These are phyloP conservation scores for Philotrypesis tridentata DNA, from an alignment of 1,140 invertebrate species.

Conservation along the genomic window DNA sequence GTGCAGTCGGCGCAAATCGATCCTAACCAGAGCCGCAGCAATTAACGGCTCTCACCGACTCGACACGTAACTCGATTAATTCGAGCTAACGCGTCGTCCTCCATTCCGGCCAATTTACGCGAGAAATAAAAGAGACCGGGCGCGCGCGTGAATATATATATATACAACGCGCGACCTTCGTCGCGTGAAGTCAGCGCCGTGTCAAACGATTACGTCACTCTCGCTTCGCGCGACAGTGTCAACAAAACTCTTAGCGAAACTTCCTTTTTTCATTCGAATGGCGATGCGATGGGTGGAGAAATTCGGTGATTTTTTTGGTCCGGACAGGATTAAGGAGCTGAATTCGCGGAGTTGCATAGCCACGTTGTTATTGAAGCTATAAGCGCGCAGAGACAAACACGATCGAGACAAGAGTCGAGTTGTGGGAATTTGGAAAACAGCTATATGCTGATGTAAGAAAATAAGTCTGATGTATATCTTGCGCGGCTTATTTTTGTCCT, in stretches of 20 bases:
- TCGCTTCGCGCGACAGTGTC: constrained; percentile 16
- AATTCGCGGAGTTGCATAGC: too few relatives aligned
- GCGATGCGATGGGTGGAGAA: not conserved
- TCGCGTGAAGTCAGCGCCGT: not conserved
- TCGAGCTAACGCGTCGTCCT: not conserved
- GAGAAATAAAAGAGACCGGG: not conserved
- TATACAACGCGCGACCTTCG: not conserved
- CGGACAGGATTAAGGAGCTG: too few relatives aligned
- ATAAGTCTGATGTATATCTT: too few relatives aligned
- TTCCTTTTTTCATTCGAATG: not conserved
- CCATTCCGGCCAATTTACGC: not conserved
- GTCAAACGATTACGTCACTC: not conserved
- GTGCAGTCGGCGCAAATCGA: not conserved
- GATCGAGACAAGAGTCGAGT: too few relatives aligned
- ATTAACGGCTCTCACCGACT: not conserved
- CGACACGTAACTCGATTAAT: not conserved
- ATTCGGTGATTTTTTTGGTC: too few relatives aligned
- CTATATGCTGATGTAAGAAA: too few relatives aligned
- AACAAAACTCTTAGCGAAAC: constrained; percentile 5
- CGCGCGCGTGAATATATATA: too few relatives aligned
- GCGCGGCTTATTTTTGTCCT: too few relatives aligned
- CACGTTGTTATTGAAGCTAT: too few relatives aligned
- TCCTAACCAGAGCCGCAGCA: not conserved
- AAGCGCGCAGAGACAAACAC: too few relatives aligned
- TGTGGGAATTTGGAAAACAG: too few relatives aligned